Evolutionary conservation across 2,888 invertebrate genomes (phyloP).

Genomic region (Eupithecia inturbata): DNA sequence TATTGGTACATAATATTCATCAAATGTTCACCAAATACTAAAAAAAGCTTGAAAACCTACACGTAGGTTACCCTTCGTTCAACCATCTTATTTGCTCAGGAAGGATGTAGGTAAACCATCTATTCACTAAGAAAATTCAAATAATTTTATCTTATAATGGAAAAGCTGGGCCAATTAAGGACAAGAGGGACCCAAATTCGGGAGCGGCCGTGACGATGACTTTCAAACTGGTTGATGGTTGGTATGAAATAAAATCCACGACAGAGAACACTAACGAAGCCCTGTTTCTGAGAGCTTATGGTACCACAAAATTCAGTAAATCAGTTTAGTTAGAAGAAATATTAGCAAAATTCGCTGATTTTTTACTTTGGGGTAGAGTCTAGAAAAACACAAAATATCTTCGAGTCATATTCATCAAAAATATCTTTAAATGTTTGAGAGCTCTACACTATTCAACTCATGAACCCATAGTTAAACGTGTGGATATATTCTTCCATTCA

Average conservation of each 20-base stretch:
- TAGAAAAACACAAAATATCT: background rate
- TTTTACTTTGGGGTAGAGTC: background rate
- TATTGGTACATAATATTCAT: background rate
- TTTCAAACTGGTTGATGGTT: constrained; percentile 46
- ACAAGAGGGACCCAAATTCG: constrained; percentile 40
- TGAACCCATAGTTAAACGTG: background rate
- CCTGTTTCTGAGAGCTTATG: background rate
- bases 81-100: constrained; percentile 39
- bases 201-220: constrained; percentile 35
- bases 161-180: constrained; percentile 51
- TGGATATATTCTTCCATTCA: background rate
- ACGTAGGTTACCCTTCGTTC: background rate
- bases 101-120: constrained; percentile 45
- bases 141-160: constrained; percentile 50
- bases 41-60: background rate
- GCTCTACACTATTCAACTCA: background rate
- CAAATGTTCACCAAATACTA: background rate
- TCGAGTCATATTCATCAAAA: background rate
- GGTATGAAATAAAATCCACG: constrained; percentile 52
- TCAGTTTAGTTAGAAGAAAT: background rate
- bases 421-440: background rate
- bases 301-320: background rate
- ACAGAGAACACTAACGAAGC: background rate
- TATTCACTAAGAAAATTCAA: constrained; percentile 46
- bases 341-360: background rate